Evolutionary conservation across 2,888 invertebrate genomes (phyloP).

Genomic region (Dryococelus australis): DNA sequence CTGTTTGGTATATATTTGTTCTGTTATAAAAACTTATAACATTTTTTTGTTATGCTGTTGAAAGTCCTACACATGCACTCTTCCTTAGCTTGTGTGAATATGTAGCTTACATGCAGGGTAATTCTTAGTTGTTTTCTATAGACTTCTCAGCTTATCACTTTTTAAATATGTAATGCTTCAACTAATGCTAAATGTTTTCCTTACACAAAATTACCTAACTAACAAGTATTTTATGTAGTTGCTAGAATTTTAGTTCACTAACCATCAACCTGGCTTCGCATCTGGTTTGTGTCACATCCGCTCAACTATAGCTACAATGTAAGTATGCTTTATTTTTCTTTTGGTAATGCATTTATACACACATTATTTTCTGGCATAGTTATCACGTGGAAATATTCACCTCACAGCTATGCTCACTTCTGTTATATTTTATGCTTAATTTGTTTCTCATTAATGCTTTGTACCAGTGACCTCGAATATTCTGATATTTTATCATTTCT

Average conservation of each 20-base stretch:
- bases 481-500: neutral
- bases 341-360: neutral
- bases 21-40: neutral
- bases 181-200: conserved; percentile 28
- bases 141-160: conserved; percentile 27
- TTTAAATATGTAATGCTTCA: neutral
- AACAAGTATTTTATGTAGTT: conserved; percentile 27
- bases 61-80: neutral
- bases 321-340: conserved; percentile 23
- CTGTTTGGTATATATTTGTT: neutral
- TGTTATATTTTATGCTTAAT: neutral
- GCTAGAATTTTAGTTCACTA: conserved; percentile 12
- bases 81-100: conserved; percentile 2
- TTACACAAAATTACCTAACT: neutral
- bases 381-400: neutral
- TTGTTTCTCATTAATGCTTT: neutral
- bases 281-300: conserved; percentile 4
- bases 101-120: neutral
- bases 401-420: neutral
- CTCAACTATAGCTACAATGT: conserved; percentile 19
- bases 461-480: neutral
- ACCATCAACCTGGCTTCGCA: conserved; percentile 22
- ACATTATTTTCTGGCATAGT: neutral
- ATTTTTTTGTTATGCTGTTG: neutral
- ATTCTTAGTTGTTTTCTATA: conserved; percentile 25